Percentiles rank a stretch among this genome's conserved stretches.
phyloP scores from a whole-genome alignment of 2,888 invertebrate genomes.

The Archips xylosteana region DNA sequence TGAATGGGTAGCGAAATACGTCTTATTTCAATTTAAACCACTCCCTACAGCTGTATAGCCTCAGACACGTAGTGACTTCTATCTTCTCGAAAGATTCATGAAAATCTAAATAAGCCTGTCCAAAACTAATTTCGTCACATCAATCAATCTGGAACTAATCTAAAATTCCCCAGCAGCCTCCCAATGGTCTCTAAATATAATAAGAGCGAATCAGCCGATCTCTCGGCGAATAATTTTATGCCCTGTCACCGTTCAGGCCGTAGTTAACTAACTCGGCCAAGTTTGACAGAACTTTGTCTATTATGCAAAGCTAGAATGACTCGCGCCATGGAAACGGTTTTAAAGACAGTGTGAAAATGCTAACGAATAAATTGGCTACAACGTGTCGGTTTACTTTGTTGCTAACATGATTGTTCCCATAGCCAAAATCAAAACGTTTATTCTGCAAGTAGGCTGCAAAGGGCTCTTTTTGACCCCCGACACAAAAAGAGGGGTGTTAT shows the following conservation, averaged over 20 bases:
- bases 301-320: constrained; percentile 37
- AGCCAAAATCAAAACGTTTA: no score
- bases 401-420: no score
- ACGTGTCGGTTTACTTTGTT: background rate
- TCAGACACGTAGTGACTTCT: background rate
- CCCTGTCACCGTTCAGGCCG: constrained; percentile 29
- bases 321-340: constrained; percentile 7
- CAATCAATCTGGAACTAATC: constrained; percentile 30
- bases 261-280: constrained; percentile 43
- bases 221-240: constrained; percentile 31
- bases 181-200: constrained; percentile 13
- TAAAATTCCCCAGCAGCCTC: constrained; percentile 9
- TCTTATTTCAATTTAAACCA: no score
- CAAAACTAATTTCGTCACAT: constrained; percentile 1
- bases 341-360: background rate
- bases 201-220: constrained; percentile 14
- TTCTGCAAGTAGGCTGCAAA: no score
- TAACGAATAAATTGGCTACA: background rate
- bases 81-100: background rate
- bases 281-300: constrained; percentile 44
- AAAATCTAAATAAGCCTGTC: constrained; percentile 2
- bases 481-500: no score
- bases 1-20: no score
- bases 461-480: no score
- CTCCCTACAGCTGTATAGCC: no score